These are phyloP conservation scores for Nannoperca obscura DNA, from an alignment of 2,797 vertebrate genomes.

Conservation along the genomic window DNA sequence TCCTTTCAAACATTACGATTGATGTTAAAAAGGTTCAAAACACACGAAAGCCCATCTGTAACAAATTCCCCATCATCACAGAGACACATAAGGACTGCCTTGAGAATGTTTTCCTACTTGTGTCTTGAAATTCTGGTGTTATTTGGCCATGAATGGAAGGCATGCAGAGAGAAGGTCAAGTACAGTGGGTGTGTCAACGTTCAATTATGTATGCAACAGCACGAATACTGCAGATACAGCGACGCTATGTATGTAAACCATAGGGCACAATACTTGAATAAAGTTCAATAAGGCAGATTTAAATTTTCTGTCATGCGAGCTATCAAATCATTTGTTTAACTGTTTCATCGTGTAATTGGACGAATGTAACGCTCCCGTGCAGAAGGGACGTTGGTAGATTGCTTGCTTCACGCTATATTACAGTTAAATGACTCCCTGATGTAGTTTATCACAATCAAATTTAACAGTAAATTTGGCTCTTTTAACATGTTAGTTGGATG, in stretches of 20 bases:
- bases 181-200: constrained; percentile 7
- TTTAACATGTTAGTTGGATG: not conserved
- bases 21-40: constrained; percentile 1
- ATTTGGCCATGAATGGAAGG: constrained; percentile 1
- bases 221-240: not conserved
- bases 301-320: too few relatives aligned
- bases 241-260: not conserved
- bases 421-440: not conserved
- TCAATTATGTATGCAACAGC: not conserved
- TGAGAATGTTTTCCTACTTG: constrained; percentile 33
- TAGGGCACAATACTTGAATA: too few relatives aligned
- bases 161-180: constrained; percentile 14
- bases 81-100: not conserved
- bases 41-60: not conserved
- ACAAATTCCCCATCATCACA: not conserved
- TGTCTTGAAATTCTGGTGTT: constrained; percentile 34
- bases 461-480: not conserved
- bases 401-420: not conserved
- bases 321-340: too few relatives aligned
- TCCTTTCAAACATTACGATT: not conserved
- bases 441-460: not conserved
- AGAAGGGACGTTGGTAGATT: too few relatives aligned
- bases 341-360: too few relatives aligned
- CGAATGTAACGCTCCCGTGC: too few relatives aligned
- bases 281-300: not conserved